Evolutionary conservation across 2,113 vertebrate species (phyloP), one percentile per base, ranked within the genome.

Genomic region (Tragelaphus imberbis): DNA sequence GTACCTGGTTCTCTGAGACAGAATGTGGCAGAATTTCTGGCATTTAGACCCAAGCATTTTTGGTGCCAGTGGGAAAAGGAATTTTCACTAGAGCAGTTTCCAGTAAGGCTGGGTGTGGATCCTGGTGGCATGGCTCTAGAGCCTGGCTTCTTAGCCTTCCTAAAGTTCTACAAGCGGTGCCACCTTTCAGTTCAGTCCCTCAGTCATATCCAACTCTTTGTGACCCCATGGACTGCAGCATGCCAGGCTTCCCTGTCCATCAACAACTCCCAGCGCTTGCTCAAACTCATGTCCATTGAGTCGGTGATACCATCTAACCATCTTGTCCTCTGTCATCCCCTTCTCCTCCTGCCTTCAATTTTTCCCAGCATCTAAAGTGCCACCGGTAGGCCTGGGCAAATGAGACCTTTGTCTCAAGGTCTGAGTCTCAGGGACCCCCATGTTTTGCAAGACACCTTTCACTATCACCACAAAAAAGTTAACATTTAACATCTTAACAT

Each of bases 11-110:
- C 44, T 56, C 36, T 28, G 30, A 80, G 14, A 88, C 25, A 6
- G 5, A 88, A 33, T 4, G 23, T 4, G 79, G 23, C 58, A 75
- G 65, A n/a, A 84, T 40, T 88, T 79, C 36, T 17, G 13, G 16
- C 58, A 55, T 75, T 51, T 19, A 63, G 10, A 77, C 7, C 7
- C 30, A 75, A 88, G n/a, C 9, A 49, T 40, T 40, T 14, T 17
- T 92, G 49, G 30, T 90, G 49, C n/a, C 88, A 84, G 89, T 10
- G 33, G 23, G 25, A 79, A 92, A 90, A 56, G 55, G 1, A 51
- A 7, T n/a, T 93, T 94, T 88, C 36, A 28, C 23, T 25, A 56
- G 27, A 68, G 5, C 3, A 59, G 68, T 59, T 19, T 77, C 13
- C 25, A 21, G 11, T 58, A 17, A 61, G 71, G n/a, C 2, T 28